Conservation (phyloP, 2,113 vertebrate genomes). For the Mustela nigripes region DNA sequence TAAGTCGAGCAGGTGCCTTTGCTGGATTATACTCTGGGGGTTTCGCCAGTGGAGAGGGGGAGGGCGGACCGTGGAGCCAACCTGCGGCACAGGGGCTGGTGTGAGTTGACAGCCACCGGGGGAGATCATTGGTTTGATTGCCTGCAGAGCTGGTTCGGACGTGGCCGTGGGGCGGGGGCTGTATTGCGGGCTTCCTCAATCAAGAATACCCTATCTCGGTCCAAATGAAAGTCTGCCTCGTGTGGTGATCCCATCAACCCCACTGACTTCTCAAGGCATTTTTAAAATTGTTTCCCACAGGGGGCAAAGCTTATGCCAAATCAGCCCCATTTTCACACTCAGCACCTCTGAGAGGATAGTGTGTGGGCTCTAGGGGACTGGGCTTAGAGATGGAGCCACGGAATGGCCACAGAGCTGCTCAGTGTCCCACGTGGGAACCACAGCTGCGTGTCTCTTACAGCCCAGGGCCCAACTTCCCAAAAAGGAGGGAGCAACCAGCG, state of each 20-base stretch:
- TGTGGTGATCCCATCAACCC: background rate
- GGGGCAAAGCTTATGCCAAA: background rate
- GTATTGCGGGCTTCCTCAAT: background rate
- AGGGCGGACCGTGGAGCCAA: background rate
- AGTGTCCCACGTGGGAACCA: background rate
- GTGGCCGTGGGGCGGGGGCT: background rate
- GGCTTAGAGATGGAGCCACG: background rate
- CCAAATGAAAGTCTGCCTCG: background rate
- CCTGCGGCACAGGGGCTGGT: rapidly evolving
- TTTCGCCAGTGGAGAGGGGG: background rate
- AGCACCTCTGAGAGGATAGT: too few relatives aligned
- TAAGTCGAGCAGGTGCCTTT: background rate
- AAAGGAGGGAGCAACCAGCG: background rate
- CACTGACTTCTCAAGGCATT: background rate
- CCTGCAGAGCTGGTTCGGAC: background rate
- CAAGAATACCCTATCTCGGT: background rate
- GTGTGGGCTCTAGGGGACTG: background rate
- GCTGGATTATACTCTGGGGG: background rate
- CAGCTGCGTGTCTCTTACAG: background rate
- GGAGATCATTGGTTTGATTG: background rate
- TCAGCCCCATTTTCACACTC: background rate
- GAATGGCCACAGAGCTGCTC: background rate
- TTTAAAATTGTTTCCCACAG: background rate
- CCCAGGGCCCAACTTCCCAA: background rate
- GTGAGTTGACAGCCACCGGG: rapidly evolving